Conservation (phyloP, 2,113 vertebrate species). For the Bufo bufo region DNA sequence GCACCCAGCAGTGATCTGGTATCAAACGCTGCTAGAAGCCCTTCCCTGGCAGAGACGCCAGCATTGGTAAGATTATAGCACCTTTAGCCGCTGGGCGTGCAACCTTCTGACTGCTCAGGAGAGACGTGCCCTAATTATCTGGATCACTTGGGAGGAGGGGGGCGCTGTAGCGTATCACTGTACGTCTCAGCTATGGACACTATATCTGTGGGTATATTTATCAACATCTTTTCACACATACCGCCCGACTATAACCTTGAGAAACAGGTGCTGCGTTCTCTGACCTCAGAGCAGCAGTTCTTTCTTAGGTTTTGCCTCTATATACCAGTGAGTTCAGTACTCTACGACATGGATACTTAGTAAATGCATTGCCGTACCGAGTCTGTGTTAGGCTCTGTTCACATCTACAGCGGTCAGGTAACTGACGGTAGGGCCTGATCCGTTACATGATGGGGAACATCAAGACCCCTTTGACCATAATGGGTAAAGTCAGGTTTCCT, state of each 20-base stretch:
- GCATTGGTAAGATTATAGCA: slow-evolving; percentile 23
- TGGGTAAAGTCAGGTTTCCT: too few species aligned
- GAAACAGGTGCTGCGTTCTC: slow-evolving; percentile 31
- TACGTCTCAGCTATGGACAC: neutral
- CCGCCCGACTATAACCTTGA: slow-evolving; percentile 27
- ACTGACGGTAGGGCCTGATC: too few species aligned
- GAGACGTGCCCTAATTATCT: slow-evolving; percentile 41
- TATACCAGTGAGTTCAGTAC: neutral
- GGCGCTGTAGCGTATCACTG: neutral
- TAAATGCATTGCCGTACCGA: too few species aligned
- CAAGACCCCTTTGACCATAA: too few species aligned
- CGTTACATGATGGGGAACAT: too few species aligned
- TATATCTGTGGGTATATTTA: slow-evolving; percentile 37
- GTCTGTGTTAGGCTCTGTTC: too few species aligned
- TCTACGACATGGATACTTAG: too few species aligned
- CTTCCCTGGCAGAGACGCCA: neutral
- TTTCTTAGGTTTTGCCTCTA: neutral
- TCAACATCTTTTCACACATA: slow-evolving; percentile 15
- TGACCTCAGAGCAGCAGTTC: neutral
- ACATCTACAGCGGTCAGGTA: too few species aligned
- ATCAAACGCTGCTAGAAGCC: neutral
- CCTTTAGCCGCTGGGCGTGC: slow-evolving; percentile 20
- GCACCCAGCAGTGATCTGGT: neutral
- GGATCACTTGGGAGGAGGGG: slow-evolving; percentile 24
- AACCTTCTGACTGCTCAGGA: slow-evolving; percentile 33